Evolutionary conservation across 2,113 vertebrate genomes (phyloP).

Genomic region (Rhombomys opimus): DNA sequence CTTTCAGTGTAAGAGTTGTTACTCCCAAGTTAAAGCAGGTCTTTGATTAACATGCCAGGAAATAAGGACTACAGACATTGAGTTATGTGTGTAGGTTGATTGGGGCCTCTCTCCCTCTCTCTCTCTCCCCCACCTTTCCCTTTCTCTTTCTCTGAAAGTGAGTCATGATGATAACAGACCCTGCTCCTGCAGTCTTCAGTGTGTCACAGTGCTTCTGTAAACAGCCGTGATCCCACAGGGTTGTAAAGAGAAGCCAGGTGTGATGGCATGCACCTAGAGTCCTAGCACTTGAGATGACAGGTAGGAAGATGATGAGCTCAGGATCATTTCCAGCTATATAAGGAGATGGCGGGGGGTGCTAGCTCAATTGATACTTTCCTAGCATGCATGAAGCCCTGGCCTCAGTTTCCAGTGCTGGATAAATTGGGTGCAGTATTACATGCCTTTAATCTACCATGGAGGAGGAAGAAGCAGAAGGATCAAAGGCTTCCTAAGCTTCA

Average conservation of each 20-base stretch:
- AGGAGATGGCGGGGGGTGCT: no score
- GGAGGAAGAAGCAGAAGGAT: neutral
- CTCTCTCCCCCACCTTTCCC: neutral
- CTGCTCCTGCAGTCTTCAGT: neutral
- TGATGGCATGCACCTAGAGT: neutral
- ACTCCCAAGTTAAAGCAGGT: neutral
- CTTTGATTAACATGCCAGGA: neutral
- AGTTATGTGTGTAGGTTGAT: neutral
- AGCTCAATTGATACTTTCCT: no score
- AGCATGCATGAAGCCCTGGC: neutral
- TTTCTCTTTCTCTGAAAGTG: neutral
- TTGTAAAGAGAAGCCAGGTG: neutral
- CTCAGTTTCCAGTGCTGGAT: neutral
- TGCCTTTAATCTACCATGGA: no score
- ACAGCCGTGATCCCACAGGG: neutral
- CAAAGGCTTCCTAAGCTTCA: neutral
- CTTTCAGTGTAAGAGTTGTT: neutral
- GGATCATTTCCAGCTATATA: neutral
- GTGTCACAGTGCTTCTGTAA: neutral
- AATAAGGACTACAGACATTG: neutral
- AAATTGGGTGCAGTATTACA: neutral
- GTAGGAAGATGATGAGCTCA: neutral
- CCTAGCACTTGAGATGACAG: neutral
- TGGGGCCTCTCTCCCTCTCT: neutral
- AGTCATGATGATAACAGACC: rapidly evolving